Evolutionary conservation across 35 echinoderm and acorn worm species (phyloP).

Genomic region (Diadema setosum): DNA sequence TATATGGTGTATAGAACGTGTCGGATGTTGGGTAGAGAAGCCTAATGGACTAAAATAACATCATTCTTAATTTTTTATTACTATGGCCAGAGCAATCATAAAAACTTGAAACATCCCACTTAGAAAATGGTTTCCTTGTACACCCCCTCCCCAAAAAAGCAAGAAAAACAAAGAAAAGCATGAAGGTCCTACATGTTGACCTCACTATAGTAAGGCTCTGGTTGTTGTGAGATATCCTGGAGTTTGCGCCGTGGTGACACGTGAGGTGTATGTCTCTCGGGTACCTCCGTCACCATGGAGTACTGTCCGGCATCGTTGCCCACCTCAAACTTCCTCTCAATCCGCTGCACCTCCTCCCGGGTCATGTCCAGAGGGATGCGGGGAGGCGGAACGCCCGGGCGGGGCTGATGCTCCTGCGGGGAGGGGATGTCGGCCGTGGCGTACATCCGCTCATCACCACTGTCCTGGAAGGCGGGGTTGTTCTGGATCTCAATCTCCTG

Average conservation of each 20-base stretch:
- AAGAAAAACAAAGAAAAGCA: too few relatives aligned
- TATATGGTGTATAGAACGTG: too few relatives aligned
- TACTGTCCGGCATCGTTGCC: not conserved
- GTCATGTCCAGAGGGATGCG: not conserved
- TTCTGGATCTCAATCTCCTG: slow-evolving; percentile 16
- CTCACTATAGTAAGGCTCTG: slow-evolving; percentile 16
- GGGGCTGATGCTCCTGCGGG: too few relatives aligned
- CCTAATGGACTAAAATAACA: too few relatives aligned
- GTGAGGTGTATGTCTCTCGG: not conserved
- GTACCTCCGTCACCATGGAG: not conserved
- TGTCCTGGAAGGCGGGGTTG: slow-evolving; percentile 3
- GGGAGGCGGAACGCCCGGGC: not conserved
- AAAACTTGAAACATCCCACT: too few relatives aligned
- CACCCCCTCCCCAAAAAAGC: too few relatives aligned
- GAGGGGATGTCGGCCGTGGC: not conserved
- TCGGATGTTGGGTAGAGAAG: too few relatives aligned
- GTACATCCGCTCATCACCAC: not conserved
- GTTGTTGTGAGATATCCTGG: not conserved
- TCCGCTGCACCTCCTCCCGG: too few relatives aligned
- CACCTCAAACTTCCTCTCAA: too few relatives aligned
- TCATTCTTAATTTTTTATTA: too few relatives aligned
- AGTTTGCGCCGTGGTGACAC: not conserved
- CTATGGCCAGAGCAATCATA: too few relatives aligned
- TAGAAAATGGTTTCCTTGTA: too few relatives aligned
- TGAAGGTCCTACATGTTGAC: not conserved